A percentile compares a stretch with the other conserved stretches of the same genome.
These are phyloP conservation scores for Drosophila sproati DNA, from an alignment of 1,140 invertebrate species.

Conservation along the genomic window DNA sequence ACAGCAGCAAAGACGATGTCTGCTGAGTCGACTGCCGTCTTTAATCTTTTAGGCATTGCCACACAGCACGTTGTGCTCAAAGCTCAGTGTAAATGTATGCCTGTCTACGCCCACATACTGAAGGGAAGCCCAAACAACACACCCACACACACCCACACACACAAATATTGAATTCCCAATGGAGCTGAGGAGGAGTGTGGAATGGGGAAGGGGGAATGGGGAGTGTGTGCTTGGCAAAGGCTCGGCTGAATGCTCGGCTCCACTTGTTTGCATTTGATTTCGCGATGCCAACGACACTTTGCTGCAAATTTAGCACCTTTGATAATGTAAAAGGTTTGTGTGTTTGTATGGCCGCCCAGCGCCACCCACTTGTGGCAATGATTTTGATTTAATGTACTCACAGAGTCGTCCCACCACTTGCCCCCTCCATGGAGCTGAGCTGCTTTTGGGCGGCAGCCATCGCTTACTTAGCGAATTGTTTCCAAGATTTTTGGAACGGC, in stretches of 20 bases:
- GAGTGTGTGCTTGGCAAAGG: conserved; percentile 25
- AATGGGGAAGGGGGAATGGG: too few relatives aligned
- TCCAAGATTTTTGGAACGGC: conserved; percentile 27
- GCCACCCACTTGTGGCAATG: conserved; percentile 11
- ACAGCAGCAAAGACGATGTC: conserved; percentile 45
- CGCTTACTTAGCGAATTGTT: conserved; percentile 35
- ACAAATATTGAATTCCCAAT: not conserved
- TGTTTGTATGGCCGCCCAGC: conserved; percentile 59
- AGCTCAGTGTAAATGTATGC: conserved; percentile 64
- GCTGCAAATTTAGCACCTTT: conserved; percentile 75
- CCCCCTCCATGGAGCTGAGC: not conserved
- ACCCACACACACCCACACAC: conserved; percentile 9
- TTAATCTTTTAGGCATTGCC: conserved; percentile 69
- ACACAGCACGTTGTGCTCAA: conserved; percentile 60
- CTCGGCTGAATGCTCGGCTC: conserved; percentile 21
- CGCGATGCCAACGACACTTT: conserved; percentile 70
- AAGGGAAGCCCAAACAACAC: conserved; percentile 8
- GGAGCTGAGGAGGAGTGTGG: too few relatives aligned
- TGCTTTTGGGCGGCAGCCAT: not conserved
- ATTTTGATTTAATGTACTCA: conserved; percentile 55
- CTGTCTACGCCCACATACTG: conserved; percentile 45
- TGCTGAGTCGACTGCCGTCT: conserved; percentile 20
- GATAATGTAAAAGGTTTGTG: conserved; percentile 77
- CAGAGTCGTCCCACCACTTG: conserved; percentile 6
- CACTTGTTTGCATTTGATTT: conserved; percentile 78